Evolutionary conservation across 2,888 invertebrate species (phyloP).

Genomic region (Sinhomidia bicolor): DNA sequence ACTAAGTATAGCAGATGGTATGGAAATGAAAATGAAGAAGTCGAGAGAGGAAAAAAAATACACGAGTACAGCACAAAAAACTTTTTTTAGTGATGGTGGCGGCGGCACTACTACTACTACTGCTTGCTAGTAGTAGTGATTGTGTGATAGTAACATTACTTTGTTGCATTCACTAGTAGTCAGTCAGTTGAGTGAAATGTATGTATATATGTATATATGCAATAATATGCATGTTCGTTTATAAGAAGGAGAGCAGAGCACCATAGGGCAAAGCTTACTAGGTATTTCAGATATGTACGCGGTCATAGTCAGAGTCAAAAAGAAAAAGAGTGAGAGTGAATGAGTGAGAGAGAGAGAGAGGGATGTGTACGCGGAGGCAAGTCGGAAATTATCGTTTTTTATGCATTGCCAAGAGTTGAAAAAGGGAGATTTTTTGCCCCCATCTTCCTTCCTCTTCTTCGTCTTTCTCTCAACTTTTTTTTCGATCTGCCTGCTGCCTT

Average conservation of each 20-base stretch:
- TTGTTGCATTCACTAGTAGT: slow-evolving; percentile 35
- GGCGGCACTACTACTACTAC: too few species aligned
- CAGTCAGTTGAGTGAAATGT: not conserved
- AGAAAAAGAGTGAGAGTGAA: slow-evolving; percentile 40
- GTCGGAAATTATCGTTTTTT: slow-evolving; percentile 75
- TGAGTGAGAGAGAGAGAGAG: slow-evolving; percentile 27
- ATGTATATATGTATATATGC: not conserved
- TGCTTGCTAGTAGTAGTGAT: slow-evolving; percentile 23
- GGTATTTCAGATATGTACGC: not conserved
- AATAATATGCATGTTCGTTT: not conserved
- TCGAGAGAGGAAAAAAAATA: slow-evolving; percentile 52
- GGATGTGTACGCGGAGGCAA: slow-evolving; percentile 66
- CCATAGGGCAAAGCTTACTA: not conserved
- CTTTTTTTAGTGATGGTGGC: slow-evolving; percentile 15
- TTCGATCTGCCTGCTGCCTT: slow-evolving; percentile 58
- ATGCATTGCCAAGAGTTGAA: slow-evolving; percentile 70
- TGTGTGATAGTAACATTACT: slow-evolving; percentile 17
- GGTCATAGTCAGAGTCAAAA: slow-evolving; percentile 40
- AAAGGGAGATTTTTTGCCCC: slow-evolving; percentile 69
- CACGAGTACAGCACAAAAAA: slow-evolving; percentile 59
- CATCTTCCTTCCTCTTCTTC: slow-evolving; percentile 61
- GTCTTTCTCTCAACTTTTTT: slow-evolving; percentile 59
- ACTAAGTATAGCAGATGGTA: slow-evolving; percentile 57
- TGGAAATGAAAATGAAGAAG: slow-evolving; percentile 42
- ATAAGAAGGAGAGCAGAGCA: not conserved